phyloP scores from a whole-genome alignment of 2,113 vertebrate genomes.

The Lipotes vexillifer region DNA sequence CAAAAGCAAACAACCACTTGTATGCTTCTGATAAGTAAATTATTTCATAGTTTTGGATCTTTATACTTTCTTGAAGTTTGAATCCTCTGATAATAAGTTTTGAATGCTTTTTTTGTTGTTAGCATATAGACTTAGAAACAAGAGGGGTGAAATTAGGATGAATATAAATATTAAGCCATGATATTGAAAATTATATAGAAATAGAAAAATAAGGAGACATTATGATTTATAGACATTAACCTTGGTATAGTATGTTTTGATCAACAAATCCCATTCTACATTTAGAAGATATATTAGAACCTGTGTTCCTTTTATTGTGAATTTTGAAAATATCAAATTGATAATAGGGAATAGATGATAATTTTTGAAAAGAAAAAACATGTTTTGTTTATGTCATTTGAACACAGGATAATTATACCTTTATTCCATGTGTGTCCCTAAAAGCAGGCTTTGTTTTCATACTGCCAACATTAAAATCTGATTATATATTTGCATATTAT shows the following conservation, averaged over 20 bases:
- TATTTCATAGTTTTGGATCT: neutral
- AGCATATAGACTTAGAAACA: neutral
- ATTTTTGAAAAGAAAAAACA: neutral
- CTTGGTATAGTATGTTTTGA: neutral
- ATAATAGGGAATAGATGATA: neutral
- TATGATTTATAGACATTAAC: neutral
- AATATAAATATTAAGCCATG: neutral
- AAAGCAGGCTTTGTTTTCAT: neutral
- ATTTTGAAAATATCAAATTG: constrained; percentile 29
- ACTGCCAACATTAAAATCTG: neutral
- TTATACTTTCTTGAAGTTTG: neutral
- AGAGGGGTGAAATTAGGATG: neutral
- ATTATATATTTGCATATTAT: neutral
- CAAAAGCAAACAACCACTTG: neutral
- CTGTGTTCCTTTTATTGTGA: neutral
- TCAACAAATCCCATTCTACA: neutral
- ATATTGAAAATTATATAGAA: neutral
- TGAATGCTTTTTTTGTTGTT: neutral
- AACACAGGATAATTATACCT: neutral
- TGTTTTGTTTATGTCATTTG: neutral
- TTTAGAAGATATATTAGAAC: neutral
- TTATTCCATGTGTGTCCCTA: neutral
- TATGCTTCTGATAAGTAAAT: neutral
- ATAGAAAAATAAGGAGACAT: neutral
- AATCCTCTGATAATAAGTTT: neutral